Conservation (phyloP, 2,797 vertebrate species). For the Aulostomus chinensis region DNA sequence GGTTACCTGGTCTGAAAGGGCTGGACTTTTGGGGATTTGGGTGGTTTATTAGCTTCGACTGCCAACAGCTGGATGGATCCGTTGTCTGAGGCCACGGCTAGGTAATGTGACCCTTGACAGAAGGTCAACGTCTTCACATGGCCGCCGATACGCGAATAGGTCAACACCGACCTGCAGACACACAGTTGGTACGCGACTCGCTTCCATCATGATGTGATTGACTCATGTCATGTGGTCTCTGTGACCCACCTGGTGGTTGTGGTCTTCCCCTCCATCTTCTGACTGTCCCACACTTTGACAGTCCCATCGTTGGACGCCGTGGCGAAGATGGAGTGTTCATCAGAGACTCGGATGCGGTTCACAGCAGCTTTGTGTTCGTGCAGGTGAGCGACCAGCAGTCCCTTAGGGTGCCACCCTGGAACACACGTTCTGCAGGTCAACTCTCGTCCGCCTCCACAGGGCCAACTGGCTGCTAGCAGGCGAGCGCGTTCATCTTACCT, state of each 20-base stretch:
- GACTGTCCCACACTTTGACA: slow-evolving; percentile 98
- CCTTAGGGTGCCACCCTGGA: slow-evolving; percentile 96
- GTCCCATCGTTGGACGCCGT: slow-evolving; percentile 97
- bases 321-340: slow-evolving; percentile 96
- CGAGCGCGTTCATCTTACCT: too few relatives aligned
- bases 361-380: slow-evolving; percentile 96
- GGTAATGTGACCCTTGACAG: slow-evolving; percentile 95
- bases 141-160: slow-evolving; percentile 91
- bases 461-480: too few relatives aligned
- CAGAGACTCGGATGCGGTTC: slow-evolving; percentile 93
- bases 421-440: neutral
- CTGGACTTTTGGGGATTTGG: slow-evolving; percentile 96
- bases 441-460: too few relatives aligned
- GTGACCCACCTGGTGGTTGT: slow-evolving; percentile 96
- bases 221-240: too few relatives aligned
- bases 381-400: slow-evolving; percentile 93
- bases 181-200: too few relatives aligned
- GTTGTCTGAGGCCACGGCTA: slow-evolving; percentile 93
- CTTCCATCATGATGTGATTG: too few relatives aligned
- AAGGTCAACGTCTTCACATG: slow-evolving; percentile 93
- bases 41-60: slow-evolving; percentile 92
- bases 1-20: slow-evolving; percentile 91
- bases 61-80: slow-evolving; percentile 93
- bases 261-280: slow-evolving; percentile 99
- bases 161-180: slow-evolving; percentile 88